Evolutionary conservation across 2,113 vertebrate species (phyloP), one percentile per base, ranked within the genome.

Genomic region (Ictalurus furcatus): DNA sequence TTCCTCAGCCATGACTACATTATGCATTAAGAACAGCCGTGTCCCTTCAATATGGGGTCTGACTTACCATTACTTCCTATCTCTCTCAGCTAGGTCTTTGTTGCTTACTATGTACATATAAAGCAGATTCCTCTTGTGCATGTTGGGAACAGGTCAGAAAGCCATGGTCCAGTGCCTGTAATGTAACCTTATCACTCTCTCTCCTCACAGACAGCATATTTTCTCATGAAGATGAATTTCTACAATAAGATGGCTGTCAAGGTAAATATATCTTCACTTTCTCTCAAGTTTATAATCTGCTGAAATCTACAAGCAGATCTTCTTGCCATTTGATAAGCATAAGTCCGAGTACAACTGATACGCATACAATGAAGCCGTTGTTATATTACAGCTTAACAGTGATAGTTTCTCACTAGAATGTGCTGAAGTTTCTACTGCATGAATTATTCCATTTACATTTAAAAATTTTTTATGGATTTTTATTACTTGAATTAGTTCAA

Each of bases 241-340:
- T 99, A 99, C 97, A 95, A 98, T 94, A 95, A 96, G 96, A 99
- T 98, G 97, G 98, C 97, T 96, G 97, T 99, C 97, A 99, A 96
- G 98, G 98, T 99, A 99, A 99, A 98, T 98, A 98, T 97, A 95
- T 97, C 96, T 96, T 95, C 97, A 96, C 96, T 97, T 97, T 96
- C 96, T 95, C 94, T 95, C 93, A 85, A 94, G 96, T 96, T 96
- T 95, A 94, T 28, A 94, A 96, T 97, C 96, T 97, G 95, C 96
- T 96, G 94, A 96, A 95, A 95, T 93, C 93, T 96, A 93, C 94
- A 95, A 96, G 94, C 94, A 93, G 93, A 94, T 95, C 94, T 95
- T 96, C 95, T 94, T 84, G 80, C 30, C 63, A 48, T 83, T 52
- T 85, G 83, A 87, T 87, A 79, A 85, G 59, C 54, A 52, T 40